Evolutionary conservation across 2,113 vertebrate species (phyloP).

Genomic region (Paramisgurnus dabryanus): DNA sequence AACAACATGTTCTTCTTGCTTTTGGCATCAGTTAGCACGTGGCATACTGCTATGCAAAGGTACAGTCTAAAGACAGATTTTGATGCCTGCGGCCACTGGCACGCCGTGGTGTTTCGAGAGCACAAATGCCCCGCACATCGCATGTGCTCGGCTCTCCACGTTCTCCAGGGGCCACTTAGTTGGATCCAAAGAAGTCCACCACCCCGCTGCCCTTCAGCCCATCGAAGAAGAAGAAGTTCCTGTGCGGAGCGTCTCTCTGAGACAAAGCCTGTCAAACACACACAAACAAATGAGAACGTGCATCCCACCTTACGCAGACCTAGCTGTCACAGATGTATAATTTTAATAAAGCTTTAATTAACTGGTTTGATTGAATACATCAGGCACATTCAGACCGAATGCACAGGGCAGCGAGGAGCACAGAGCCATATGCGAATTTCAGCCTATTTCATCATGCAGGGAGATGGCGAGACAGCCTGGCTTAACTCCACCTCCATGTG

Average conservation of each 20-base stretch:
- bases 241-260: constrained; percentile 86
- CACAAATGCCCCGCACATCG: not conserved
- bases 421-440: constrained; percentile 61
- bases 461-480: constrained; percentile 56
- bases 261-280: constrained; percentile 82
- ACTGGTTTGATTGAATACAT: constrained; percentile 19
- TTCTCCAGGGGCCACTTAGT: constrained; percentile 63
- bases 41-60: constrained; percentile 31
- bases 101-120: constrained; percentile 28
- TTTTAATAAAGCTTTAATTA: constrained; percentile 1
- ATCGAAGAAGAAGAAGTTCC: constrained; percentile 95
- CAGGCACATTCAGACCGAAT: constrained; percentile 12
- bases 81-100: constrained; percentile 24
- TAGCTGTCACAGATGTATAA: not conserved
- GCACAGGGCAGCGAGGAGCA: constrained; percentile 38
- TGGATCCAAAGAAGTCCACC: constrained; percentile 83
- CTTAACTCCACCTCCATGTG: constrained; percentile 48
- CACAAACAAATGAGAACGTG: constrained; percentile 9
- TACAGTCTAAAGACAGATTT: constrained; percentile 37
- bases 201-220: constrained; percentile 85
- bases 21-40: constrained; percentile 26
- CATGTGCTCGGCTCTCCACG: not conserved
- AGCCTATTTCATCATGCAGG: constrained; percentile 69
- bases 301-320: too few relatives aligned
- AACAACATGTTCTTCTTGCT: constrained; percentile 18